Conservation (phyloP, 1,140 invertebrate species). For the Papilio machaon region DNA sequence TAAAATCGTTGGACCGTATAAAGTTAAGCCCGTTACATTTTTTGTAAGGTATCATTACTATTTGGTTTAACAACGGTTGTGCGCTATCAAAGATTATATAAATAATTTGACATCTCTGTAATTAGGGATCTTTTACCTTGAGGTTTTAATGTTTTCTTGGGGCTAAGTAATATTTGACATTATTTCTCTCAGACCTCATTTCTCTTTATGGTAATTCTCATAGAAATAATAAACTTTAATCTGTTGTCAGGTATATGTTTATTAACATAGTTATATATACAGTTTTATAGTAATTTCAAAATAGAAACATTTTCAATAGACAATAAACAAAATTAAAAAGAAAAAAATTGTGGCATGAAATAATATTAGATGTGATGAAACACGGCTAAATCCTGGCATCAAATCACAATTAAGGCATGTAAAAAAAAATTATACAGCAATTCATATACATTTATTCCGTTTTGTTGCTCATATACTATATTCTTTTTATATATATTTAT, state of each 20-base stretch:
- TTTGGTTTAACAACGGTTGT: neutral
- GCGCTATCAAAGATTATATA: too few relatives aligned
- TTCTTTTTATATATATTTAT: conserved; percentile 67
- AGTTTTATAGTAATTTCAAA: conserved; percentile 77
- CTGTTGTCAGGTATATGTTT: conserved; percentile 75
- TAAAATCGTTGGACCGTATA: conserved; percentile 6
- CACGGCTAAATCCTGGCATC: conserved; percentile 55
- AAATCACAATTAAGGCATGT: conserved; percentile 50
- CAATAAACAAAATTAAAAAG: conserved; percentile 75
- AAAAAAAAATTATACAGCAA: conserved; percentile 60
- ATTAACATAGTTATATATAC: conserved; percentile 81
- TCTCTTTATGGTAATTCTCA: neutral
- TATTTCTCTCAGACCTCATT: neutral
- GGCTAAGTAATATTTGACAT: neutral
- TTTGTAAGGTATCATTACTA: neutral
- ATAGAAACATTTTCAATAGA: conserved; percentile 78
- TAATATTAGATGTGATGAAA: conserved; percentile 69
- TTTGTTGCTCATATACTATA: conserved; percentile 64
- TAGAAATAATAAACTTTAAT: conserved; percentile 54
- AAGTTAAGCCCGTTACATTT: conserved; percentile 3
- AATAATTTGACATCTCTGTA: too few relatives aligned
- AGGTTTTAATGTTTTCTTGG: too few relatives aligned
- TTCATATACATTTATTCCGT: conserved; percentile 50
- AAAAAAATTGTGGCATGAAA: conserved; percentile 67
- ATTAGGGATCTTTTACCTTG: too few relatives aligned